Conservation (phyloP, 2,113 vertebrate genomes). For the Callocephalon fimbriatum region DNA sequence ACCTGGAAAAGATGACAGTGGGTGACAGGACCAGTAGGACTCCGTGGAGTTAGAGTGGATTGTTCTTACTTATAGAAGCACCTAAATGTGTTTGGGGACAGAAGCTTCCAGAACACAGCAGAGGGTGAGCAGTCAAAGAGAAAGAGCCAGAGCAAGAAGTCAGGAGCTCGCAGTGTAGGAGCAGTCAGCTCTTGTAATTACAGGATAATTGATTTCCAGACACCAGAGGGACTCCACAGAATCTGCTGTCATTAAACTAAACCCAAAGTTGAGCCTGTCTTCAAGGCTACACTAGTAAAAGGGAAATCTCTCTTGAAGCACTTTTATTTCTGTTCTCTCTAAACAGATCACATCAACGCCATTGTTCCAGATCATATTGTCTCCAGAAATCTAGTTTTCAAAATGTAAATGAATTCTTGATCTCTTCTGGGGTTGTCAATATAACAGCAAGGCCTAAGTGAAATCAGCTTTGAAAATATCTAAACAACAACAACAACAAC, state of each 20-base stretch:
- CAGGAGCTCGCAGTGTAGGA: not conserved
- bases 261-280: not conserved
- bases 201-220: not conserved
- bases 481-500: not conserved
- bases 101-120: not conserved
- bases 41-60: not conserved
- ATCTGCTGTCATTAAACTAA: not conserved
- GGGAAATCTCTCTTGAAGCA: not conserved
- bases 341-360: not conserved
- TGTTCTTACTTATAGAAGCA: not conserved
- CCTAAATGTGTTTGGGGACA: not conserved
- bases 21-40: not conserved
- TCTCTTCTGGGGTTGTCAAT: not conserved
- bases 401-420: not conserved
- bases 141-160: not conserved
- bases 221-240: not conserved
- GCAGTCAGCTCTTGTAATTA: not conserved
- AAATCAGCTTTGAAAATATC: not conserved
- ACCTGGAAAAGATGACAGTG: not conserved
- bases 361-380: not conserved
- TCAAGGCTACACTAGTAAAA: not conserved
- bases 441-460: not conserved
- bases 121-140: not conserved
- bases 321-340: not conserved
- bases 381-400: not conserved